Percentiles rank a stretch among this genome's conserved stretches.
Evolutionary conservation across 2,113 vertebrate genomes (phyloP).

Genomic region (Nannobrachium achirus): DNA sequence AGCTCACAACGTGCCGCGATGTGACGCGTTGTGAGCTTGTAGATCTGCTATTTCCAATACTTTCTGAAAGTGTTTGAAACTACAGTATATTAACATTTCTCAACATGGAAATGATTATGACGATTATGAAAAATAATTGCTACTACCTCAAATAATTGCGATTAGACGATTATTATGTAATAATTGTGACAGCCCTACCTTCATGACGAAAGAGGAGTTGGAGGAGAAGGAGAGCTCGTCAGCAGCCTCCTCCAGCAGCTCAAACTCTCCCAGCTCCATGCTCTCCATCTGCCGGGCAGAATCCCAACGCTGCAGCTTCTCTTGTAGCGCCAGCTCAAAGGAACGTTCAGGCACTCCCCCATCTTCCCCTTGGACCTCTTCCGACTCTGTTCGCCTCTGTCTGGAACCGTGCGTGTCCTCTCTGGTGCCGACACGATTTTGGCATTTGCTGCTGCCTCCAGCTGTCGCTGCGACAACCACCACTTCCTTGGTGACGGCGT

Average conservation of each 20-base stretch:
- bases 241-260: slow-evolving; percentile 92
- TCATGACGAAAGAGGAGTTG: slow-evolving; percentile 93
- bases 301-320: slow-evolving; percentile 86
- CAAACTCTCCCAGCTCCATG: slow-evolving; percentile 93
- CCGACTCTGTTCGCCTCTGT: background rate
- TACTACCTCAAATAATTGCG: too few relatives aligned
- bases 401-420: slow-evolving; percentile 9
- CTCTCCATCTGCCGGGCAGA: slow-evolving; percentile 84
- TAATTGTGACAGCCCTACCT: slow-evolving; percentile 75
- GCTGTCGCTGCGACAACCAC: background rate
- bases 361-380: background rate
- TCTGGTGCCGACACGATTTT: background rate
- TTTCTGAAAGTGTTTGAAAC: too few relatives aligned
- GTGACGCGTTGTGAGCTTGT: too few relatives aligned
- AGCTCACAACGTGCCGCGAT: too few relatives aligned
- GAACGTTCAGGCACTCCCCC: slow-evolving; percentile 68
- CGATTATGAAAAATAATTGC: too few relatives aligned
- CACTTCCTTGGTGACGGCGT: slow-evolving; percentile 43
- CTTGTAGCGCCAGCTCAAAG: slow-evolving; percentile 87
- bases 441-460: background rate
- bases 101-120: too few relatives aligned
- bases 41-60: too few relatives aligned
- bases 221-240: slow-evolving; percentile 97
- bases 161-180: too few relatives aligned
- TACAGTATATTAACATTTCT: too few relatives aligned